phyloP scores from a whole-genome alignment of 2,888 invertebrate genomes.

The Eupeodes latifasciatus region DNA sequence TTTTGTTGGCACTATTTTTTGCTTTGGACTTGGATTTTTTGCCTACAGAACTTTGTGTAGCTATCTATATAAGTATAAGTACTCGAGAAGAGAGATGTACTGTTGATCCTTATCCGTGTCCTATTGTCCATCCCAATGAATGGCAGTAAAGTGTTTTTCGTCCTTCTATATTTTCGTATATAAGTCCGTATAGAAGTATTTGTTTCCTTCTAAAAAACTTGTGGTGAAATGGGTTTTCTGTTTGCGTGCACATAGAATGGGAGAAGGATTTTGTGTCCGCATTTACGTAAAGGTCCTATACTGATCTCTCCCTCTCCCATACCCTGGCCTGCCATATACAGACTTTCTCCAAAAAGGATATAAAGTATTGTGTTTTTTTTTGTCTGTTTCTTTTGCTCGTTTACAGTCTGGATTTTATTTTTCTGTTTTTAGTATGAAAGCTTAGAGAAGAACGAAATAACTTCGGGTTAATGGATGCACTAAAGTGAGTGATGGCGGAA shows the following conservation, averaged over 20 bases:
- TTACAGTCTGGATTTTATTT: slow-evolving; percentile 2
- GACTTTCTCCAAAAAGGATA: slow-evolving; percentile 42
- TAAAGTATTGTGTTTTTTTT: slow-evolving; percentile 35
- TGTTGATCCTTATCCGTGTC: slow-evolving; percentile 70
- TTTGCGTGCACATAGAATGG: slow-evolving; percentile 47
- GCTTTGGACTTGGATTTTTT: neutral
- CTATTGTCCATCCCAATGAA: slow-evolving; percentile 69
- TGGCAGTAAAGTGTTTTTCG: slow-evolving; percentile 62
- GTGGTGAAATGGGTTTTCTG: slow-evolving; percentile 26
- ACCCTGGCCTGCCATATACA: slow-evolving; percentile 14
- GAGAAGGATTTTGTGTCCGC: slow-evolving; percentile 23
- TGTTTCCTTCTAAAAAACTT: neutral
- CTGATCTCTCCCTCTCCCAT: slow-evolving; percentile 1
- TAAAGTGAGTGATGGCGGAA: slow-evolving; percentile 75
- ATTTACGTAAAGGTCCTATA: slow-evolving; percentile 32
- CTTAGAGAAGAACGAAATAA: slow-evolving; percentile 64
- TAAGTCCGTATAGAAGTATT: too few species aligned
- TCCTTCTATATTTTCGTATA: slow-evolving; percentile 4
- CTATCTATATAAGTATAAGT: slow-evolving; percentile 20
- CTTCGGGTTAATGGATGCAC: slow-evolving; percentile 72
- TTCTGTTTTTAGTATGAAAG: slow-evolving; percentile 27
- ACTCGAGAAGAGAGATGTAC: slow-evolving; percentile 63
- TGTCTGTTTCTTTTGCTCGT: slow-evolving; percentile 3
- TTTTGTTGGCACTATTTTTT: slow-evolving; percentile 27
- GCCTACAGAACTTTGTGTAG: neutral